Evolutionary conservation across 2,797 vertebrate species (phyloP).

Genomic region (Peromyscus eremicus): DNA sequence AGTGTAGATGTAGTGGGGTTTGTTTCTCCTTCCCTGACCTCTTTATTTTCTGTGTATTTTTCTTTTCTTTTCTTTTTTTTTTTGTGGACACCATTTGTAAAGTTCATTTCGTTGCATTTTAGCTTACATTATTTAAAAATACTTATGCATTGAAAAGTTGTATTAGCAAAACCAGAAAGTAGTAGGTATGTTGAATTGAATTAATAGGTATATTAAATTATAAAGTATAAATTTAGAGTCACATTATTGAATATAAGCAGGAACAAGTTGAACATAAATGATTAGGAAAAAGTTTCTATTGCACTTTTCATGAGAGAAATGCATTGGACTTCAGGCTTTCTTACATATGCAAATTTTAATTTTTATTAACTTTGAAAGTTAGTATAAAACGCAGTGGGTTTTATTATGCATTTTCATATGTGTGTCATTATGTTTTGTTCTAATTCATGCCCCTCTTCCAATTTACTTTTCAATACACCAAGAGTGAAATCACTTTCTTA

Average conservation of each 20-base stretch:
- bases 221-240: neutral
- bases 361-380: neutral
- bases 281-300: neutral
- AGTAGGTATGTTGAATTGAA: neutral
- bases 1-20: neutral
- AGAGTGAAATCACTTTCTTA: conserved; percentile 57
- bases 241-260: neutral
- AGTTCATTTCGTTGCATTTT: neutral
- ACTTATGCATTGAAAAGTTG: neutral
- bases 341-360: neutral
- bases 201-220: neutral
- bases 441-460: neutral
- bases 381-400: neutral
- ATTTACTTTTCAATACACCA: conserved; percentile 3
- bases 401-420: neutral
- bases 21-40: neutral
- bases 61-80: neutral
- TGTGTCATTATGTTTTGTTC: neutral
- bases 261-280: neutral
- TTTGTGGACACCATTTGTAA: neutral
- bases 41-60: neutral
- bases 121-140: neutral
- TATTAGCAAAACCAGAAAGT: neutral
- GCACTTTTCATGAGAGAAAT: neutral
- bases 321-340: neutral